These are phyloP conservation scores for Ceraclea dissimilis DNA, from an alignment of 2,888 invertebrate genomes.

Conservation along the genomic window DNA sequence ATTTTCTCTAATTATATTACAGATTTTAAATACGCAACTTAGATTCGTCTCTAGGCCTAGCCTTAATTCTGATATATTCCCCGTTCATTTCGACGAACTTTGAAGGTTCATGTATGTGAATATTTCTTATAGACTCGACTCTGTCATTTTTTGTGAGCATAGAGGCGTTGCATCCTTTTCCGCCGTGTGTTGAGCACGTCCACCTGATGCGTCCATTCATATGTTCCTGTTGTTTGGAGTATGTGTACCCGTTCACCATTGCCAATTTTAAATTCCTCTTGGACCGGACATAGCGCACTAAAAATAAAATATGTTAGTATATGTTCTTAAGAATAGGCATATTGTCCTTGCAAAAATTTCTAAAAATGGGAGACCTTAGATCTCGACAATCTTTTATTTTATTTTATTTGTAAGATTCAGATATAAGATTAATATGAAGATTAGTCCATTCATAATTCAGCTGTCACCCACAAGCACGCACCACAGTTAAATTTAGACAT, in stretches of 20 bases:
- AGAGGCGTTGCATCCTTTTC: background rate
- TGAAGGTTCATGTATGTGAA: background rate
- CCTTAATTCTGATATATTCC: background rate
- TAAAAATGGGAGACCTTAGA: too few relatives aligned
- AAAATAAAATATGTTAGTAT: background rate
- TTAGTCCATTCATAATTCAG: too few relatives aligned
- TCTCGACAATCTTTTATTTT: too few relatives aligned
- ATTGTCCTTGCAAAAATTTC: too few relatives aligned
- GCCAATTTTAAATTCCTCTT: conserved; percentile 39
- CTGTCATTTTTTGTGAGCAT: background rate
- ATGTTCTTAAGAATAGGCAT: background rate
- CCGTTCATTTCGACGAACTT: background rate
- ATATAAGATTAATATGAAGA: too few relatives aligned
- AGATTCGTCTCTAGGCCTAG: too few relatives aligned
- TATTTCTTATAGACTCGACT: background rate
- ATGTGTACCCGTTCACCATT: conserved; percentile 39
- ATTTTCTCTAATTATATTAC: too few relatives aligned
- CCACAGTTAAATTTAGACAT: too few relatives aligned
- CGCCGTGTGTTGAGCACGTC: background rate
- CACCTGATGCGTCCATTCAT: background rate
- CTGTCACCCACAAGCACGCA: too few relatives aligned
- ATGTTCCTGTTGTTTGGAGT: conserved; percentile 30
- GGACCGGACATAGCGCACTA: conserved; percentile 40
- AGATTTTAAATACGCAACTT: too few relatives aligned
- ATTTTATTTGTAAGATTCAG: too few relatives aligned